Evolutionary conservation across 2,888 invertebrate genomes (phyloP).

Genomic region (Caenorhabditis japonica): DNA sequence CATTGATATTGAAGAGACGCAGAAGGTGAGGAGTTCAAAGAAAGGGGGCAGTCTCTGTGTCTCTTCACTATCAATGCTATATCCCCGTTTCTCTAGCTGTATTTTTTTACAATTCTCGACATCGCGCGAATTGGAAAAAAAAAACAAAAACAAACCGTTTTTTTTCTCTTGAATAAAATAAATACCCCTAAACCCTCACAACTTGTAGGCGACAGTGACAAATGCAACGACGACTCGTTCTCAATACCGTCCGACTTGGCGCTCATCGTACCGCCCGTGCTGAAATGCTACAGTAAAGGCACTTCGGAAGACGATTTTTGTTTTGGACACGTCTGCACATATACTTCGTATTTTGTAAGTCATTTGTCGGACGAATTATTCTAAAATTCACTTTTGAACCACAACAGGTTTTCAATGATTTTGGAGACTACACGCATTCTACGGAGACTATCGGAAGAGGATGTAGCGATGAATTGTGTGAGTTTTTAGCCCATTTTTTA

Average conservation of each 20-base stretch:
- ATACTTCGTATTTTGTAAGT: neutral
- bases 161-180: too few relatives aligned
- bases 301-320: conserved; percentile 7
- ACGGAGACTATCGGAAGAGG: conserved; percentile 2
- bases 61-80: too few relatives aligned
- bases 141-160: too few relatives aligned
- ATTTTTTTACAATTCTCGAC: too few relatives aligned
- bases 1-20: too few relatives aligned
- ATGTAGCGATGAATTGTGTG: conserved; percentile 13
- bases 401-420: conserved; percentile 11
- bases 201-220: conserved; percentile 15
- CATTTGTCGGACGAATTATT: too few relatives aligned
- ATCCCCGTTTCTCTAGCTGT: too few relatives aligned
- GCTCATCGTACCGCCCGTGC: conserved; percentile 2
- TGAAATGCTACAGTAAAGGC: conserved; percentile 5
- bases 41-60: too few relatives aligned
- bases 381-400: neutral
- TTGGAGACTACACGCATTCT: conserved; percentile 11
- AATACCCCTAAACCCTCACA: too few relatives aligned
- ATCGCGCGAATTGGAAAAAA: too few relatives aligned
- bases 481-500: neutral
- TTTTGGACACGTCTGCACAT: conserved; percentile 38
- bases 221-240: conserved; percentile 24
- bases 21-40: too few relatives aligned
- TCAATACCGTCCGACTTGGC: conserved; percentile 5